Percentiles rank a stretch among this genome's conserved stretches.
Evolutionary conservation across 2,113 vertebrate genomes (phyloP).

Genomic region (Plotosus lineatus): DNA sequence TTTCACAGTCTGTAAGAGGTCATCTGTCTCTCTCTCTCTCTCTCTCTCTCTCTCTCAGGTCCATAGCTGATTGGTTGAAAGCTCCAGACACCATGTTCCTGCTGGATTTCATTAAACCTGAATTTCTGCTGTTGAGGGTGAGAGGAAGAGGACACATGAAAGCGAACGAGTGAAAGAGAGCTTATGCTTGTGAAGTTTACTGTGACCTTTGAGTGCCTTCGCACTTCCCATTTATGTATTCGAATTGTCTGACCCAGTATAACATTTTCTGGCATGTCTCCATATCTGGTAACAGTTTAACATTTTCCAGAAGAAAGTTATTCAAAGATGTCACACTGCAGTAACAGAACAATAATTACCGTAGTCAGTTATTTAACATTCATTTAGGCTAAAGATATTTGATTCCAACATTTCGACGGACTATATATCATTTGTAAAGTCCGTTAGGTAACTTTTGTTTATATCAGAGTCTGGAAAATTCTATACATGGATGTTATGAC

Average conservation of each 20-base stretch:
- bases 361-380: background rate
- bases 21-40: background rate
- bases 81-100: conserved; percentile 98
- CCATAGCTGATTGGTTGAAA: conserved; percentile 95
- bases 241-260: background rate
- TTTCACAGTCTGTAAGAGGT: background rate
- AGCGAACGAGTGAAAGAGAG: background rate
- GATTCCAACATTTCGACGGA: background rate
- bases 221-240: background rate
- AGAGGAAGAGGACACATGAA: conserved; percentile 35
- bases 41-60: conserved; percentile 69
- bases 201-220: background rate
- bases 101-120: conserved; percentile 95
- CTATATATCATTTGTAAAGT: too few relatives aligned
- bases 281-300: background rate
- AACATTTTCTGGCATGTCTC: background rate
- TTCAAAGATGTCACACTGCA: background rate
- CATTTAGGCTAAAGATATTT: background rate
- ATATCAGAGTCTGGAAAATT: too few relatives aligned
- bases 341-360: background rate
- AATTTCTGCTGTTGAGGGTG: conserved; percentile 95
- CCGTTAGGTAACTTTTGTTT: too few relatives aligned
- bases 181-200: conserved; percentile 10
- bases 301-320: background rate
- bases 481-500: too few relatives aligned